Conservation (phyloP, 2,888 invertebrate genomes). For the Ochropleura plecta region DNA sequence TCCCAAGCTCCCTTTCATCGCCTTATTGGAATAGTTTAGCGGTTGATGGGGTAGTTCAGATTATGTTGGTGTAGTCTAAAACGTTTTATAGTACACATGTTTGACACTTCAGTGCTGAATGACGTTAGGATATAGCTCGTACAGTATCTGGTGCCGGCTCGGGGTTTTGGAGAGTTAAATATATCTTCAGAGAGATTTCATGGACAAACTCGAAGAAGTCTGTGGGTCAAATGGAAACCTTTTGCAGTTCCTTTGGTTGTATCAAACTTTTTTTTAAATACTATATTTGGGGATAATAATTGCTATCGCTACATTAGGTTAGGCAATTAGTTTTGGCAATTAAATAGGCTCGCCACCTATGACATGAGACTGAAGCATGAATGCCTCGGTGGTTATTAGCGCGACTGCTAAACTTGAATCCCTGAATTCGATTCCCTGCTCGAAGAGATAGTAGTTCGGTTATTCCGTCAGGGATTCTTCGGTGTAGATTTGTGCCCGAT, state of each 20-base stretch:
- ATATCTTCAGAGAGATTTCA: conserved; percentile 39
- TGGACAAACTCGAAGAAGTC: not conserved
- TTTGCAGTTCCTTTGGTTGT: conserved; percentile 8
- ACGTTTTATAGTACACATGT: conserved; percentile 73
- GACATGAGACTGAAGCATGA: no score
- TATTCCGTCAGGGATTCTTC: not conserved
- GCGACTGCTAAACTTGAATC: no score
- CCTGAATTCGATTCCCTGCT: not conserved
- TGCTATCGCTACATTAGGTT: no score
- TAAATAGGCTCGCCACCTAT: no score
- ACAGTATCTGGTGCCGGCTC: conserved; percentile 68
- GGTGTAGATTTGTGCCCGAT: no score
- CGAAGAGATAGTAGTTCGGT: not conserved
- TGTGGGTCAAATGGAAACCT: conserved; percentile 4
- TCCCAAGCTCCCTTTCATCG: conserved; percentile 54
- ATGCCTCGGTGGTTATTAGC: no score
- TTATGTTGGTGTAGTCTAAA: conserved; percentile 68
- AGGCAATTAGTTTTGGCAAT: no score
- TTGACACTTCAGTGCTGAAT: conserved; percentile 74
- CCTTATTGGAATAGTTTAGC: conserved; percentile 47
- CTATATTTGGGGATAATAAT: no score
- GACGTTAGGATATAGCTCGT: conserved; percentile 76
- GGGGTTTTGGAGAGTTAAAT: conserved; percentile 56
- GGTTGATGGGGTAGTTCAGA: conserved; percentile 60
- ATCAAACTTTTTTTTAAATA: not conserved